Conservation (phyloP, 2,888 invertebrate species). For the Scaeva pyrastri region DNA sequence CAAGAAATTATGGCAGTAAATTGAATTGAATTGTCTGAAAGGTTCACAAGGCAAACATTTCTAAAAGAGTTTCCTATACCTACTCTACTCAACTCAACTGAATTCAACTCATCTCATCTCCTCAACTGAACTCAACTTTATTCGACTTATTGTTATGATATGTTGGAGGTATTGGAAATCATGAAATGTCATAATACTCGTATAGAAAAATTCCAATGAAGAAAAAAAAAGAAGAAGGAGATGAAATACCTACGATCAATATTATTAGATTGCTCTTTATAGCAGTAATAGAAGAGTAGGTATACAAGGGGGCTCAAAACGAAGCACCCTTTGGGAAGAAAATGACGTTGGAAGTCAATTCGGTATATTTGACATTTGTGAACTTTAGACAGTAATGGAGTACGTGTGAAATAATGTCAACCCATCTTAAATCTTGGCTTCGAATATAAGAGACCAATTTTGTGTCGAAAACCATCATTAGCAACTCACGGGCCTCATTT, state of each 20-base stretch:
- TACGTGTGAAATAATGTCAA: too few relatives aligned
- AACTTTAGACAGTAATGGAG: too few relatives aligned
- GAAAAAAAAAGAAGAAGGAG: background rate
- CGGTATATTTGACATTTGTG: too few relatives aligned
- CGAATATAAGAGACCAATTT: too few relatives aligned
- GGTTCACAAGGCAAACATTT: constrained; percentile 24
- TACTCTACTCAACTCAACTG: background rate
- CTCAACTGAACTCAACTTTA: background rate
- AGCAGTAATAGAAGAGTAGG: background rate
- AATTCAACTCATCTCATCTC: background rate
- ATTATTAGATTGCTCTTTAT: constrained; percentile 12
- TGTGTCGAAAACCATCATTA: too few relatives aligned
- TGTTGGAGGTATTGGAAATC: constrained; percentile 9
- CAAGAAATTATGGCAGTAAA: constrained; percentile 25
- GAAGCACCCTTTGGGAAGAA: too few relatives aligned
- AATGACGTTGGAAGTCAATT: too few relatives aligned
- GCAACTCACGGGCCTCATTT: too few relatives aligned
- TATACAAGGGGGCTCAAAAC: too few relatives aligned
- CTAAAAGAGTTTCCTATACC: background rate
- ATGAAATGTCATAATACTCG: constrained; percentile 22
- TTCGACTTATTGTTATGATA: constrained; percentile 12
- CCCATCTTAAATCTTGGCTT: too few relatives aligned
- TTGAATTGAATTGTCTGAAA: constrained; percentile 31
- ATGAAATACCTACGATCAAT: constrained; percentile 34
- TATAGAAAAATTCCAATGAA: constrained; percentile 12